Base-by-base conservation (phyloP, 2,797 vertebrate species). In the Melanotaenia trifasciata region DNA sequence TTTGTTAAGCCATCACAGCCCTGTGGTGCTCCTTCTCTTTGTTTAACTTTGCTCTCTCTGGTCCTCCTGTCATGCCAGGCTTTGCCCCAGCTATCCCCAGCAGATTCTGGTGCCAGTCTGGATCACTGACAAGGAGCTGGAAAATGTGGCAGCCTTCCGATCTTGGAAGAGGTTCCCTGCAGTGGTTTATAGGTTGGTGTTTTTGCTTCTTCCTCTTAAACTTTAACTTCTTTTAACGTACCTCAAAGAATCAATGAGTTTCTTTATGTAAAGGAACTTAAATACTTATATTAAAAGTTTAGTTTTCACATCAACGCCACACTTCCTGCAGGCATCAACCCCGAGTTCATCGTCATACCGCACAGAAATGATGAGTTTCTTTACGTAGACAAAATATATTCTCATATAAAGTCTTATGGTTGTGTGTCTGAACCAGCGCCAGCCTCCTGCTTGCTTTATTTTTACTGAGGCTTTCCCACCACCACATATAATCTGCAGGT, bases 121-220 rank as follows among this genome's bases (percentile, higher is more conserved):
- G 97, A 98, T 99, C 93, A 99, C 97, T 0, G 98, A 99, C 88
- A 98, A 98, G 86, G 98, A 99, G 88, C 93, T 99, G 76, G 98
- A 99, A 88, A 99, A 97, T 2, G 98, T 99, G 86, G 96, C 96
- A 1, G 95, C 96, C 80, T 99, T 99, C 92, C 96, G 98, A 30
- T 97, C 98, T 76, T 99, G 97, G 98, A 99, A 99, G 80, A 96
- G 98, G 81, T 96, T 99, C 92, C 98, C 98, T 14, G 93, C 96
- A 0, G 98, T 99, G 32, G 95, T 99, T 83, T 99, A 98, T 88
- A 97, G 98, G 98, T 99, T 45, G 20, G 87, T 87, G 60, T 65
- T 95, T 96, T 62, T 61, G 12, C 76, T 70, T 74, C 36, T 66
- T 54, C 43, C 11, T 72, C 43, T 30, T 60, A 22, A 43, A 76